Base-by-base conservation (phyloP, 2,797 vertebrate genomes). In the Adrianichthys oophorus region DNA sequence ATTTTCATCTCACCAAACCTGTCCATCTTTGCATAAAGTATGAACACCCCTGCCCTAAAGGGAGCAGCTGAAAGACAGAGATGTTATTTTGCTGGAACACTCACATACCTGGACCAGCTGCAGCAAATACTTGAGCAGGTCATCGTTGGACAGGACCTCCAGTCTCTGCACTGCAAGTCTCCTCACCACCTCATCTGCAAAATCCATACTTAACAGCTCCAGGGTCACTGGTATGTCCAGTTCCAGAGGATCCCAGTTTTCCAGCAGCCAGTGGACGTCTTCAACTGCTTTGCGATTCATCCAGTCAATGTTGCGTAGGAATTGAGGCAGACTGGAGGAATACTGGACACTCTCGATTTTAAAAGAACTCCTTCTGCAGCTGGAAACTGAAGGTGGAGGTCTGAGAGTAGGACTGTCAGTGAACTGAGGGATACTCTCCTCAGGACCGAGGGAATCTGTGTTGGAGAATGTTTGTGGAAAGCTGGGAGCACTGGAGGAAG, bases 31-130 rank as follows among this genome's bases (percentile, higher is more conserved):
- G 26, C 26, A 29, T 5, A 6, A 29, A 29, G 26, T 7, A 7
- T 29, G 24, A 7, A 26, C 24, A 26, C 24, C 4, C 4, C 6
- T 26, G 26, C 32, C 10, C 32, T 37, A 4, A 12, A 32, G 2
- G 29, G 32, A 13, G 3, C 32, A 37, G 32, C 32, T 37, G 10
- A 37, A 37, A 37, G 26, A 26, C 26, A 26, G 7, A 26, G 10
- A 13, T 4, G 32, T 12, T 37, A 12, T 37, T 1, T 6, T 6
- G 6, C 26, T 6, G 26, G 7, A 29, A 29, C 26, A 7, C 26
- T 29, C 26, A 49, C 56, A 21, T 59, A 93, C 92, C 89, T 94
- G 93, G 15, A 94, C 91, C 51, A 94, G 85, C 68, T 94, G 92
- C 40, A 94, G 87, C 60, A 93, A 82, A 79, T 92, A 93, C 72